Conservation (phyloP, 1,140 invertebrate species). For the Doryteuthis pealeii region DNA sequence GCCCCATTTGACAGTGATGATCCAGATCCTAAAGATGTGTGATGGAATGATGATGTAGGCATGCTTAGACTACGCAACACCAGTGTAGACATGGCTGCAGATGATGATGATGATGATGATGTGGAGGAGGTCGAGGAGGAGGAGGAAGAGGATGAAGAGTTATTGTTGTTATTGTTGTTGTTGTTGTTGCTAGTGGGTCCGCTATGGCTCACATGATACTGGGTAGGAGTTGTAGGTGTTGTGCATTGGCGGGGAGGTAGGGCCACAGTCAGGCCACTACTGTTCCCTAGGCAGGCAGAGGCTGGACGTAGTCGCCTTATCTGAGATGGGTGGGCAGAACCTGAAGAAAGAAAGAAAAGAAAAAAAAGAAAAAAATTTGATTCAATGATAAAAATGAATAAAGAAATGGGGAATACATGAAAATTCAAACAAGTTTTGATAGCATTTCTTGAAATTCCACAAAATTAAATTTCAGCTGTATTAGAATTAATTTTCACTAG, state of each 20-base stretch:
- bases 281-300: conserved; percentile 11
- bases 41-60: conserved; percentile 15
- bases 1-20: conserved; percentile 7
- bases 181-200: conserved; percentile 14
- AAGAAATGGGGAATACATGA: too few species aligned
- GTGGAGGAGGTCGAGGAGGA: conserved; percentile 16
- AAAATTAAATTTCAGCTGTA: too few species aligned
- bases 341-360: conserved; percentile 3
- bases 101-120: conserved; percentile 17
- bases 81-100: conserved; percentile 22
- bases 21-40: background rate
- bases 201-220: background rate
- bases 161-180: conserved; percentile 15
- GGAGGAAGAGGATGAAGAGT: background rate
- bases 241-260: conserved; percentile 36
- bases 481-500: too few species aligned
- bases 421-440: too few species aligned
- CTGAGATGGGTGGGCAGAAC: conserved; percentile 7
- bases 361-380: background rate
- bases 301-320: conserved; percentile 35
- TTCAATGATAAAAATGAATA: too few species aligned
- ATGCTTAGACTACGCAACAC: conserved; percentile 39
- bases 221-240: conserved; percentile 18
- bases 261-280: conserved; percentile 34
- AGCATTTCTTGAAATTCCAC: too few species aligned